Base-by-base conservation (phyloP, 2,113 vertebrate genomes). In the Talpa occidentalis region DNA sequence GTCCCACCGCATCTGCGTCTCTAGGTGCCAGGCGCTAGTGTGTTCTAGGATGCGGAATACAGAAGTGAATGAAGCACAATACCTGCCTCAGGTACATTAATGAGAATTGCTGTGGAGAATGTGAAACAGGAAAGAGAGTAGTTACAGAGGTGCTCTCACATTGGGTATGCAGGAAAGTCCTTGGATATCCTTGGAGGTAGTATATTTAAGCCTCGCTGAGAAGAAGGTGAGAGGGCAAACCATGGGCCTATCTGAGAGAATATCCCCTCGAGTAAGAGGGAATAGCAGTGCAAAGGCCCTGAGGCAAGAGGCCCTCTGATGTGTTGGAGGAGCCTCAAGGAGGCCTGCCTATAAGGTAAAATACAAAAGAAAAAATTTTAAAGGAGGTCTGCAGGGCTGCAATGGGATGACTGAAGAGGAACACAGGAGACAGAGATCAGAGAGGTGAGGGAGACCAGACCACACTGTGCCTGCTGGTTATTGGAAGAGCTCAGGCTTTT, bases 381-480 rank as follows among this genome's bases (percentile, higher is more conserved):
- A 54, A 54, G 52, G 52, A 54, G 52, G 52, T 54, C 52, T 74
- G 32, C 44, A 11, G 44, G 21, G 70, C 52, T 32, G 1, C 10
- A 19, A 44, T 35, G 40, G 32, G 32, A 78, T 30, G 3, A 40
- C 66, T 84, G 32, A 62, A 69, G 42, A 83, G 42, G 14, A 64
- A 69, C 52, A 19, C 12, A 21, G 56, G 37, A 35, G 15, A 69
- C 17, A 67, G 40, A 87, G 10, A 47, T 49, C 62, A 69, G 47
- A 56, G 32, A 64, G 37, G 28, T 7, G 7, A 8, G 44, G 7
- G 1, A 19, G 40, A 32, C 32, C 35, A n/a, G 77, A 35, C 40
- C 14, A 12, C 32, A 10, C 17, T 35, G 56, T 11, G 10, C 40
- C 24, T 1, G 0, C 1, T 10, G 40, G 30, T 59, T 11, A 17